Base-by-base conservation (phyloP, 2,797 vertebrate species). In the Erethizon dorsatum region DNA sequence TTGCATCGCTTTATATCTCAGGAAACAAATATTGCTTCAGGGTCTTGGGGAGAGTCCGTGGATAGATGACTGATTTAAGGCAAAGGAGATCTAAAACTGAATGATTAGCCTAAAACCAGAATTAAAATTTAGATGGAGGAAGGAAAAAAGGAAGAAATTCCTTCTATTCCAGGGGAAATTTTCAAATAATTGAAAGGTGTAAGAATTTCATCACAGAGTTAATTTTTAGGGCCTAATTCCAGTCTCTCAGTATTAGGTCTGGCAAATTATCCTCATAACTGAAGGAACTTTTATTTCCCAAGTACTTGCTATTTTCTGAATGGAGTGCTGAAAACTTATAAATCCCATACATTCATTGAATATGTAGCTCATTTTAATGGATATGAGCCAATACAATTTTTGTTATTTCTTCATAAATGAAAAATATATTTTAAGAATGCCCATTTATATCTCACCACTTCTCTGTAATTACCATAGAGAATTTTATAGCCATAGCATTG, bases 401-500 rank as follows among this genome's bases (percentile, higher is more conserved):
- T 80, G 41, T n/a, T 41, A 84, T 33, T 85, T 65, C 20, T 50
- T 17, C 82, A 73, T 41, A 87, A 95, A 50, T 88, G 50, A 90
- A 37, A 88, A 84, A 31, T 88, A 45, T 71, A 15, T 71, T 84
- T 69, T 59, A 20, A 69, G 50, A 90, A 73, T 47, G 5, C 69
- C n/a, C 28, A 61, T 61, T 88, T 65, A 82, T 92, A 71, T 77
- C 75, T 50, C 8, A 94, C 50, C 75, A 37, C 45, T 57, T 37
- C 77, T 71, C 33, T 80, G 12, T 73, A 89, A 37, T 90, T 71
- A 71, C 17, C 6, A 88, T 31, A 65, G 75, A 6, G n/a, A 92
- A 89, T 85, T 90, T 41, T 63, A 14, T 87, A 79, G 15, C 45
- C 47, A 59, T 41, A 89, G 56, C 83, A 90, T 83, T 90, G 71